Evolutionary conservation across 2,797 vertebrate genomes (phyloP).

Genomic region (Eospalax fontanierii): DNA sequence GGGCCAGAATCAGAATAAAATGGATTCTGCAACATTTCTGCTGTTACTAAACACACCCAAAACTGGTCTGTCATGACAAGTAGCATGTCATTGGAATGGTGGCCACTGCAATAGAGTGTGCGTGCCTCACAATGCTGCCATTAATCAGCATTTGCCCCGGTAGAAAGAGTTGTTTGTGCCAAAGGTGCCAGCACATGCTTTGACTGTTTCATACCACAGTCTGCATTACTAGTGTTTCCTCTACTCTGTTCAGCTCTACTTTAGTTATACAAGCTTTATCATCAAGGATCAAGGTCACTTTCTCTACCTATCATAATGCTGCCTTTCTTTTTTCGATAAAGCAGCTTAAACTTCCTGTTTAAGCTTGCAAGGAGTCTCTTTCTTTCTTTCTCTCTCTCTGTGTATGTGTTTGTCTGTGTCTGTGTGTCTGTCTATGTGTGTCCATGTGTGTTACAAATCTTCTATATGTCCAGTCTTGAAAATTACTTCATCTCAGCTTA

Average conservation of each 20-base stretch:
- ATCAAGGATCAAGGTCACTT: background rate
- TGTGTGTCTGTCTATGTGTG: too few relatives aligned
- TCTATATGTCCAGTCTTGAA: background rate
- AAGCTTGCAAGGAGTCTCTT: background rate
- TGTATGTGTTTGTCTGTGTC: too few relatives aligned
- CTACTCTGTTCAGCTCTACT: constrained; percentile 19
- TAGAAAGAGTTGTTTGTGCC: constrained; percentile 31
- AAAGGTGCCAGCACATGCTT: background rate
- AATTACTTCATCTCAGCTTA: constrained; percentile 44
- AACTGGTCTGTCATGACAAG: background rate
- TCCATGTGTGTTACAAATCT: background rate
- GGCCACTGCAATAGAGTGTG: constrained; percentile 30
- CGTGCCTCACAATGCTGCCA: constrained; percentile 1
- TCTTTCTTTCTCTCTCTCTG: too few relatives aligned
- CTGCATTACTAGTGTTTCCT: background rate
- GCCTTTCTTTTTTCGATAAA: constrained; percentile 59
- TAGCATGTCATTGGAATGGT: background rate
- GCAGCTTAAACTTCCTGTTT: constrained; percentile 51
- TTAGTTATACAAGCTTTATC: constrained; percentile 51
- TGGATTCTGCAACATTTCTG: constrained; percentile 9
- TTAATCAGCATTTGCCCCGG: background rate
- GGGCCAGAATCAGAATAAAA: constrained; percentile 42
- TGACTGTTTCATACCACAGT: background rate
- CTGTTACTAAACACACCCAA: constrained; percentile 51
- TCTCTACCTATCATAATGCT: constrained; percentile 20